phyloP scores from a whole-genome alignment of 2,113 vertebrate species.

The Rhinolophus sinicus region DNA sequence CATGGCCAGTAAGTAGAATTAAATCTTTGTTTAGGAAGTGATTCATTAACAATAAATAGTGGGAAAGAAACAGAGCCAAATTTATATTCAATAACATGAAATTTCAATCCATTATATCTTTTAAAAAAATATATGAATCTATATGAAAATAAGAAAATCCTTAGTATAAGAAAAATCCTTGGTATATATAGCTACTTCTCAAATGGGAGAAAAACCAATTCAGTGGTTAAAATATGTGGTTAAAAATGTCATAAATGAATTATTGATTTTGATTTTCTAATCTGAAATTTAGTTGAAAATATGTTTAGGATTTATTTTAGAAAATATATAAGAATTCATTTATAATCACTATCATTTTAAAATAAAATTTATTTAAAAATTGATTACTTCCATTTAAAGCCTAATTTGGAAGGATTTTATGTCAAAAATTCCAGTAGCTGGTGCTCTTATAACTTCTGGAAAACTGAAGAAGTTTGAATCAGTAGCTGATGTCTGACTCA shows the following conservation, averaged over 20 bases:
- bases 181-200: background rate
- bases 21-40: constrained; percentile 53
- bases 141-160: background rate
- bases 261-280: constrained; percentile 24
- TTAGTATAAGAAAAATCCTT: background rate
- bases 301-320: constrained; percentile 31
- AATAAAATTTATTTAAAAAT: constrained; percentile 41
- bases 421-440: constrained; percentile 69
- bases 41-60: background rate
- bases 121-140: background rate
- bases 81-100: constrained; percentile 20
- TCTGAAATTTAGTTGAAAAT: background rate
- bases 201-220: background rate
- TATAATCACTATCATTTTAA: constrained; percentile 24
- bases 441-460: constrained; percentile 56
- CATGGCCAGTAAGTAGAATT: constrained; percentile 6
- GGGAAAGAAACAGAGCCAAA: background rate
- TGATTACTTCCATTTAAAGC: background rate
- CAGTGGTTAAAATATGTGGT: background rate
- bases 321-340: background rate
- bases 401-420: background rate
- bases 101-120: background rate
- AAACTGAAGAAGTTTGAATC: background rate
- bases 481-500: background rate
- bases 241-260: constrained; percentile 19